These are phyloP conservation scores for Gerris lacustris DNA, from an alignment of 2,888 invertebrate genomes.

Conservation along the genomic window DNA sequence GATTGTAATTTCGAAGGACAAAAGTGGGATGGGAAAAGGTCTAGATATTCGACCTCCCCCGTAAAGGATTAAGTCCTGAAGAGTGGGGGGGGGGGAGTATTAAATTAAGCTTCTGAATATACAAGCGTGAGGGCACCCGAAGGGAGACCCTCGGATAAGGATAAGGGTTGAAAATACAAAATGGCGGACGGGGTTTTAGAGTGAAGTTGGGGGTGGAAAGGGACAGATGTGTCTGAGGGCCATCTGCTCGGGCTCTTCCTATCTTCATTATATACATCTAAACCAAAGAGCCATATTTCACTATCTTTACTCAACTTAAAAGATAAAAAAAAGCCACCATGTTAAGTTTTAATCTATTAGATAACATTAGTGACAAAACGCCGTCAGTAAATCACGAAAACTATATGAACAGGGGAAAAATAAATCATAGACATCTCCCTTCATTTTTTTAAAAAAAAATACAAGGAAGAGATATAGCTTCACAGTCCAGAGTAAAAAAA, in stretches of 20 bases:
- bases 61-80: neutral
- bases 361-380: neutral
- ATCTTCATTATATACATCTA: neutral
- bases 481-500: too few species aligned
- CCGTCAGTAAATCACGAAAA: neutral
- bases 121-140: neutral
- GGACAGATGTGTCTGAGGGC: slow-evolving; percentile 4
- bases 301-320: neutral
- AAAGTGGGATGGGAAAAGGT: neutral
- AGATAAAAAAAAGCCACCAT: neutral
- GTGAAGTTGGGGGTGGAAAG: neutral
- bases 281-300: neutral
- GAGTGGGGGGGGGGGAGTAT: neutral
- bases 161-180: slow-evolving; percentile 20
- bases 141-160: too few species aligned
- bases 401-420: too few species aligned
- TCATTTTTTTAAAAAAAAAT: too few species aligned
- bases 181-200: slow-evolving; percentile 20
- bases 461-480: too few species aligned
- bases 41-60: neutral
- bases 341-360: neutral
- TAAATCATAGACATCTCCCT: too few species aligned
- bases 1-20: neutral
- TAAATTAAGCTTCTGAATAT: neutral
- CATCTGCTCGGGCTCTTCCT: neutral